Base-by-base conservation (phyloP, 1,140 invertebrate species). In the Tetramorium parvispinum region DNA sequence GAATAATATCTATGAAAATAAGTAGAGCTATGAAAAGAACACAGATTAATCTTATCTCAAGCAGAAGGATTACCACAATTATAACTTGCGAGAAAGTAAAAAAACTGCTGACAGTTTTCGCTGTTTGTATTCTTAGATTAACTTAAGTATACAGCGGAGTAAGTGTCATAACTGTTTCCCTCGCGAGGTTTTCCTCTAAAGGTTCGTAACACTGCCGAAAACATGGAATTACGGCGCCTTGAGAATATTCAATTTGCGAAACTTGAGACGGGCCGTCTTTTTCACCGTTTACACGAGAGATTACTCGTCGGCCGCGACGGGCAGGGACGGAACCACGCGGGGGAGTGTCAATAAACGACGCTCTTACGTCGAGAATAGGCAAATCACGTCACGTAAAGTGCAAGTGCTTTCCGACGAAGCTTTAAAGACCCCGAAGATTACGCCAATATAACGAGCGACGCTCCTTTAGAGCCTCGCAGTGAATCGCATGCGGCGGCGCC, bases 401-500 rank as follows among this genome's bases (percentile, higher is more conserved):
- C 76, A 46, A 73, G 53, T 53, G 57, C 79, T 71, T 83, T 37
- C 13, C 53, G 68, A 51, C 32, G 65, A n/a, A 27, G 66, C 51
- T 81, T 53, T 11, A 51, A 59, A 59, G 51, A 75, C 43, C 63
- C 81, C 49, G 32, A 87, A 89, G 85, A 89, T 86, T 87, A 81
- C 85, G 76, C 77, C 63, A 46, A 86, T 87, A 78, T 59, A 87
- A 73, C 85, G 77, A 63, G 53, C 87, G 70, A 21, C 18, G 61
- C 70, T 57, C 46, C 61, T 83, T 82, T 59, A 59, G 65, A 78
- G 88, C 77, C 78, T 87, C 57, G 53, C 51, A 40, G 51, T 85
- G 85, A 89, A 89, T 87, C 88, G 78, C 55, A 79, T 73, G 51
- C 88, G 75, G 40, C 63, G 76, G 55, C 83, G 53, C 49, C 76